Evolutionary conservation across 2,888 invertebrate species (phyloP).

Genomic region (Hololepta plana): DNA sequence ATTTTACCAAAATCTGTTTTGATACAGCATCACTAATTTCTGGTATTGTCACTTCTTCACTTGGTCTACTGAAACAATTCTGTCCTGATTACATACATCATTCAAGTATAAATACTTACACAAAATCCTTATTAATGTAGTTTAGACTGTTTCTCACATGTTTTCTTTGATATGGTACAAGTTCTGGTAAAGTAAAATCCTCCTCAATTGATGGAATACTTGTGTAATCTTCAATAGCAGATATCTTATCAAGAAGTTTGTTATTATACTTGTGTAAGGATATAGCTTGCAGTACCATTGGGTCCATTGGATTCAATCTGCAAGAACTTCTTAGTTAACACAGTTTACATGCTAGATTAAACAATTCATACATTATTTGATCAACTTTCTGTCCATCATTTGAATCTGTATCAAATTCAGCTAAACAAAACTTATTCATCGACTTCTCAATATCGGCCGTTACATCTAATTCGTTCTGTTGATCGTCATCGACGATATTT

Average conservation of each 20-base stretch:
- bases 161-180: too few species aligned
- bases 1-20: conserved; percentile 26
- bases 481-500: conserved; percentile 8
- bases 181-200: too few species aligned
- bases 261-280: conserved; percentile 23
- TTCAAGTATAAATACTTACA: conserved; percentile 13
- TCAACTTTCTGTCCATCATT: conserved; percentile 11
- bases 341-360: conserved; percentile 1
- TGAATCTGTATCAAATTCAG: conserved; percentile 17
- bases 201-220: too few species aligned
- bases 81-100: conserved; percentile 1
- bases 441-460: conserved; percentile 20
- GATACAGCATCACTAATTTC: conserved; percentile 21
- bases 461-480: conserved; percentile 15
- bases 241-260: too few species aligned
- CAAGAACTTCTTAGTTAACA: too few species aligned
- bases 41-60: conserved; percentile 17
- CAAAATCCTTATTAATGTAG: conserved; percentile 18
- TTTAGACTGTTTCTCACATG: conserved; percentile 18
- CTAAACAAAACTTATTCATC: conserved; percentile 20
- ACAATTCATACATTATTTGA: conserved; percentile 14
- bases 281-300: conserved; percentile 20
- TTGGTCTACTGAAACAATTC: conserved; percentile 13
- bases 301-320: conserved; percentile 21
- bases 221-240: too few species aligned